phyloP scores from a whole-genome alignment of 2,113 vertebrate genomes.

The Mus pahari region DNA sequence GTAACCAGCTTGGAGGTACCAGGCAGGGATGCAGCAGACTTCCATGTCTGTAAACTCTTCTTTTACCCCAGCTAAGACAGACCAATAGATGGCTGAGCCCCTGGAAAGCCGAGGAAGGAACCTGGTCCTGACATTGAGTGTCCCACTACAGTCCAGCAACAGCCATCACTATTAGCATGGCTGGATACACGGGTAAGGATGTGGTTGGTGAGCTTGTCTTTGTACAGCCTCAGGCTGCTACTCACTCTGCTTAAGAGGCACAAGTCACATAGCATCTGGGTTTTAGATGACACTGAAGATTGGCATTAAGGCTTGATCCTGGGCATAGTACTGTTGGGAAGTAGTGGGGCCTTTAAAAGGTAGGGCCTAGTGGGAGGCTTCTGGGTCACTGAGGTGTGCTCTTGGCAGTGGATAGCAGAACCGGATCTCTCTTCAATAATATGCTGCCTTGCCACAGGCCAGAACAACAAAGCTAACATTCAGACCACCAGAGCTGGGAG shows the following conservation, averaged over 20 bases:
- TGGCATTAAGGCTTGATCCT: not conserved
- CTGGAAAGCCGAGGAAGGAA: not conserved
- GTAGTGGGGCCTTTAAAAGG: not conserved
- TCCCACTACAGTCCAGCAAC: not conserved
- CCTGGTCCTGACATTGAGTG: not conserved
- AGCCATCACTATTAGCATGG: not conserved
- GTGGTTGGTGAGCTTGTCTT: not conserved
- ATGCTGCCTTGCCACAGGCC: not conserved
- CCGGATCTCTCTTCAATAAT: not conserved
- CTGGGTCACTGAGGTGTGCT: not conserved
- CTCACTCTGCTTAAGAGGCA: not conserved
- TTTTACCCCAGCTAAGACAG: not conserved
- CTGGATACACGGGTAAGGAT: not conserved
- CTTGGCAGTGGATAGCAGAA: not conserved
- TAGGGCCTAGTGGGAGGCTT: not conserved
- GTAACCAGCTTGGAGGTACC: slow-evolving; percentile 21
- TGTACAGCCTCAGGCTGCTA: not conserved
- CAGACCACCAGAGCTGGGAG: not conserved
- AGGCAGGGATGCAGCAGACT: slow-evolving; percentile 5
- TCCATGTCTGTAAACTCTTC: not conserved
- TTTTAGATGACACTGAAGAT: not conserved
- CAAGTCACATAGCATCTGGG: not conserved
- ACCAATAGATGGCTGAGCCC: not conserved
- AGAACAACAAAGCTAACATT: not conserved
- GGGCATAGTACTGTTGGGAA: not conserved